Evolutionary conservation across 2,888 invertebrate species (phyloP), one percentile per base, ranked within the genome.

Genomic region (Hybos culiciformis): DNA sequence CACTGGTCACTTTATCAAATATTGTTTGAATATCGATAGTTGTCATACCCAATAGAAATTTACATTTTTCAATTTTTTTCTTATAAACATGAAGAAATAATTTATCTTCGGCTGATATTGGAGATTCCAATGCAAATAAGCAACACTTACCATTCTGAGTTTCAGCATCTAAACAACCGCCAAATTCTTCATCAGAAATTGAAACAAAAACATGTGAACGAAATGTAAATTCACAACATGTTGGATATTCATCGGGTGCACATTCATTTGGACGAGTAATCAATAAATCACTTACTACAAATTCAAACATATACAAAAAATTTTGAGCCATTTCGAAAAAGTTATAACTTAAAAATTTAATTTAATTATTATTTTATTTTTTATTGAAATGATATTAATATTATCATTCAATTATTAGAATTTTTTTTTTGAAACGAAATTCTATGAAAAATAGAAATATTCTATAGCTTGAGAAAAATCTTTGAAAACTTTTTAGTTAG

Each of bases 191-290:
- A 48, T 65, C 62, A 48, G 62, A 63, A 39, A 65, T 55, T 5
- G 51, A 57, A 3, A 65, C 52, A 43, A 56, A 63, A 1, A 66
- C 60, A 44, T 53, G 58, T 4, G 63, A 60, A 2, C 63, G 60
- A 48, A 66, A 65, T 4, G 60, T 54, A 26, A 65, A 40, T 48
- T 66, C 63, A 24, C 59, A 60, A 48, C 63, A 65, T 7, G 60
- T 60, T 2, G 63, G 63, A 48, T 62, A 65, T 41, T 66, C 64
- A 24, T 62, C 63, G 5, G 66, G 66, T n/a, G 65, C 66, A 47
- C 65, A 65, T 21, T 56, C 45, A 47, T 66, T 65, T 41, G 61
- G 59, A 11, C 56, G 53, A 3, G 60, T 60, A 23, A 65, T 59
- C 19, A 64, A 41, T 34, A 65, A 45, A 47, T 65, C 63, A 38